Percentiles rank a stretch among this genome's conserved stretches.
Conservation (phyloP, 2,797 vertebrate genomes). For the Adelosebastes latens region DNA sequence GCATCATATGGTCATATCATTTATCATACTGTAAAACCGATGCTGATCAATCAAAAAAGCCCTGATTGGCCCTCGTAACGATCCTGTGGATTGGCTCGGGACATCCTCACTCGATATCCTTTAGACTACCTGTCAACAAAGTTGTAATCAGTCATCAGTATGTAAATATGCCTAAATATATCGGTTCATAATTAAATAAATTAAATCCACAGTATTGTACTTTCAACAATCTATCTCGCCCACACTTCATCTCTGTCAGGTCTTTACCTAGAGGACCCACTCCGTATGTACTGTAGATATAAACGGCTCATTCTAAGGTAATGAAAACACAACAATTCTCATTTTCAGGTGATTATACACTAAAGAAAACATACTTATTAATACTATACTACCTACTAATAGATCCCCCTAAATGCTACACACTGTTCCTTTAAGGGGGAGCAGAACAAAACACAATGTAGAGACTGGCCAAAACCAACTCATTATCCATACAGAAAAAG, state of each 20-base stretch:
- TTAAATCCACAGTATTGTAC: not conserved
- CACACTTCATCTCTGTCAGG: not conserved
- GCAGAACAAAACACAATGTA: too few relatives aligned
- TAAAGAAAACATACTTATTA: too few relatives aligned
- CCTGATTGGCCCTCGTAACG: not conserved
- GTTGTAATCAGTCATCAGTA: conserved; percentile 13
- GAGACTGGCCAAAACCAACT: too few relatives aligned
- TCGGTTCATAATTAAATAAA: not conserved
- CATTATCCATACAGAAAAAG: too few relatives aligned
- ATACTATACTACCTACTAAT: too few relatives aligned
- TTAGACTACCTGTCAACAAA: not conserved
- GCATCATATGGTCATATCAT: not conserved
- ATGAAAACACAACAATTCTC: too few relatives aligned
- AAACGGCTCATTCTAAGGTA: too few relatives aligned
- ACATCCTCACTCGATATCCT: not conserved
- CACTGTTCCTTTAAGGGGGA: too few relatives aligned
- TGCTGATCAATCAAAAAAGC: not conserved
- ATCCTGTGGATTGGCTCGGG: not conserved
- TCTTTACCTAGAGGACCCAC: not conserved
- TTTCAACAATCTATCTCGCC: not conserved
- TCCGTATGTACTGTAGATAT: too few relatives aligned
- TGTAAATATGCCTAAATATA: not conserved
- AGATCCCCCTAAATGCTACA: too few relatives aligned
- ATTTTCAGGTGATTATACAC: too few relatives aligned
- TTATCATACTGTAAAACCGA: not conserved